Evolutionary conservation across 2,797 vertebrate species (phyloP).

Genomic region (Esox masquinongy): DNA sequence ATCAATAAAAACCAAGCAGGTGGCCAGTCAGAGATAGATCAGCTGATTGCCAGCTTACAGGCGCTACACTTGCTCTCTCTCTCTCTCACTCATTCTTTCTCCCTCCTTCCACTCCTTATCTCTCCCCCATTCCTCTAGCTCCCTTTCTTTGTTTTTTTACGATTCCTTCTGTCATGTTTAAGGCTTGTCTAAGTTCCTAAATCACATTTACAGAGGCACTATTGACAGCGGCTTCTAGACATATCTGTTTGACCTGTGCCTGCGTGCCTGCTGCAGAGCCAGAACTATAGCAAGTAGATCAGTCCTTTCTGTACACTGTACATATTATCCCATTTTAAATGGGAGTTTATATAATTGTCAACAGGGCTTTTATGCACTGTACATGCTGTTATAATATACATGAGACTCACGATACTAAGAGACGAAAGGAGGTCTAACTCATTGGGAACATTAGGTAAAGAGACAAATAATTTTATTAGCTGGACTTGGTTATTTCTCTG

Average conservation of each 20-base stretch:
- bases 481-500: neutral
- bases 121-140: neutral
- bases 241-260: neutral
- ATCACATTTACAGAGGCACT: neutral
- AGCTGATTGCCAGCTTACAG: constrained; percentile 36
- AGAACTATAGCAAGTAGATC: neutral
- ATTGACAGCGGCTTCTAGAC: neutral
- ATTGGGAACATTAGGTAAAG: neutral
- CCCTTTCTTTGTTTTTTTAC: neutral
- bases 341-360: neutral
- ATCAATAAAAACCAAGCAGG: constrained; percentile 21
- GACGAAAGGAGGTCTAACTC: neutral
- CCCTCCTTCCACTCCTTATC: neutral
- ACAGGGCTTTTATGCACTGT: neutral
- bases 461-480: neutral
- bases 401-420: neutral
- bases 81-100: neutral
- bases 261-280: neutral
- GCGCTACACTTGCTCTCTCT: neutral
- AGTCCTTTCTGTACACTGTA: neutral
- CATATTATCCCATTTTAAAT: too few species aligned
- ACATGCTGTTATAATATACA: neutral
- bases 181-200: neutral
- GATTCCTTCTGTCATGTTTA: constrained; percentile 1
- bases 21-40: constrained; percentile 25